Evolutionary conservation across 1,140 invertebrate species (phyloP).

Genomic region (Lucilia sericata): DNA sequence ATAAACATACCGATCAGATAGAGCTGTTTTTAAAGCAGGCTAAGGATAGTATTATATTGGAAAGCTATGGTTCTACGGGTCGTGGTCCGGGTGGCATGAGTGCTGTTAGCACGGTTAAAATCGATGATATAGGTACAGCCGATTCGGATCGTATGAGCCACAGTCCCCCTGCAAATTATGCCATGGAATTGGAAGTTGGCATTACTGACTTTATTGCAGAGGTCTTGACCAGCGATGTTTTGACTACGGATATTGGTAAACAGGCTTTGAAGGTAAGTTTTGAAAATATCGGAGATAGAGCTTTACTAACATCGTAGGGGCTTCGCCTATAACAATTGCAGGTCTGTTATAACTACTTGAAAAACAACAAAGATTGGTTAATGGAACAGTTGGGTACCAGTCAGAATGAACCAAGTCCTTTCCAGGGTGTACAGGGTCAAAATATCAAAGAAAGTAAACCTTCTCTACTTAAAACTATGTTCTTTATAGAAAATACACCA

Average conservation of each 20-base stretch:
- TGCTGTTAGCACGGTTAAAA: slow-evolving; percentile 64
- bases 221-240: slow-evolving; percentile 70
- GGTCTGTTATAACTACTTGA: slow-evolving; percentile 77
- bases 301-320: no score
- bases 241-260: slow-evolving; percentile 70
- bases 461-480: slow-evolving; percentile 78
- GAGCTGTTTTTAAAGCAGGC: slow-evolving; percentile 72
- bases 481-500: slow-evolving; percentile 77
- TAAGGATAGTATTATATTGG: slow-evolving; percentile 67
- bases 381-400: slow-evolving; percentile 72
- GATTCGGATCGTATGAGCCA: slow-evolving; percentile 61
- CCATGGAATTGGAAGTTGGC: slow-evolving; percentile 68
- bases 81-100: slow-evolving; percentile 56
- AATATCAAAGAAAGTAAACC: slow-evolving; percentile 71
- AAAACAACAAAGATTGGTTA: slow-evolving; percentile 76
- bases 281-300: no score
- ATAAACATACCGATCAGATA: slow-evolving; percentile 79
- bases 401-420: slow-evolving; percentile 59
- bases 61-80: slow-evolving; percentile 51
- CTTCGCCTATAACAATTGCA: slow-evolving; percentile 53
- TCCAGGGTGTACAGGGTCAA: slow-evolving; percentile 62
- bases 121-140: slow-evolving; percentile 61
- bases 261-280: slow-evolving; percentile 69
- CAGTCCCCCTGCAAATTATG: slow-evolving; percentile 64
- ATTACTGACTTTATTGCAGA: slow-evolving; percentile 69